Conservation (phyloP, 2,797 vertebrate genomes). For the Enteromius anoplus region DNA sequence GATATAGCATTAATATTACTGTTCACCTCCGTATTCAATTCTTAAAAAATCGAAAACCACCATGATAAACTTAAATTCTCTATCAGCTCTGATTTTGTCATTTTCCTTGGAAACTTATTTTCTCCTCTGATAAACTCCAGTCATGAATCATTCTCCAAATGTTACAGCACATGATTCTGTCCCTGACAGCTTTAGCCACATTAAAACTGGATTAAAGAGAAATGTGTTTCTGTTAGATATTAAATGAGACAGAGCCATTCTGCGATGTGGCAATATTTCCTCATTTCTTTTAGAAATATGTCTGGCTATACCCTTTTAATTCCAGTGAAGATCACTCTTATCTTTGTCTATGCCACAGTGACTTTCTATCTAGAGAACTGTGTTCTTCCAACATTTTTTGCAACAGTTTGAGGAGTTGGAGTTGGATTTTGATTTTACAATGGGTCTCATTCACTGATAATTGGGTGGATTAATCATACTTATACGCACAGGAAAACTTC, state of each 20-base stretch:
- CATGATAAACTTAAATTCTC: not conserved
- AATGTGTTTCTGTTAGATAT: slow-evolving; percentile 56
- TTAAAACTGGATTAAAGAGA: slow-evolving; percentile 51
- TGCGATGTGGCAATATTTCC: slow-evolving; percentile 33
- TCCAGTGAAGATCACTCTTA: not conserved
- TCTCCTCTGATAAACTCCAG: not conserved
- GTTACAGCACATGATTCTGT: not conserved
- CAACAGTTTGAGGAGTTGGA: not conserved
- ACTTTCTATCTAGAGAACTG: not conserved
- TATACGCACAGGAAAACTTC: not conserved
- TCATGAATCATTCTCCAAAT: not conserved
- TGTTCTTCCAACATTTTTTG: not conserved
- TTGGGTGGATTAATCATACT: slow-evolving; percentile 1
- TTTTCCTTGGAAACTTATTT: not conserved
- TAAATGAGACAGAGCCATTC: slow-evolving; percentile 28
- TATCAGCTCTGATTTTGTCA: not conserved
- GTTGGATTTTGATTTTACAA: not conserved
- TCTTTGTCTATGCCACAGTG: not conserved
- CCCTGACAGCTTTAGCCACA: not conserved
- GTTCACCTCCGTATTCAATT: not conserved
- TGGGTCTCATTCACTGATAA: not conserved
- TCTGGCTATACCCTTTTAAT: not conserved
- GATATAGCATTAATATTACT: no score
- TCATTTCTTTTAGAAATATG: not conserved
- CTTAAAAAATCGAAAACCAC: not conserved